phyloP scores from a whole-genome alignment of 1,140 invertebrate species.

The Bicyclus anynana region DNA sequence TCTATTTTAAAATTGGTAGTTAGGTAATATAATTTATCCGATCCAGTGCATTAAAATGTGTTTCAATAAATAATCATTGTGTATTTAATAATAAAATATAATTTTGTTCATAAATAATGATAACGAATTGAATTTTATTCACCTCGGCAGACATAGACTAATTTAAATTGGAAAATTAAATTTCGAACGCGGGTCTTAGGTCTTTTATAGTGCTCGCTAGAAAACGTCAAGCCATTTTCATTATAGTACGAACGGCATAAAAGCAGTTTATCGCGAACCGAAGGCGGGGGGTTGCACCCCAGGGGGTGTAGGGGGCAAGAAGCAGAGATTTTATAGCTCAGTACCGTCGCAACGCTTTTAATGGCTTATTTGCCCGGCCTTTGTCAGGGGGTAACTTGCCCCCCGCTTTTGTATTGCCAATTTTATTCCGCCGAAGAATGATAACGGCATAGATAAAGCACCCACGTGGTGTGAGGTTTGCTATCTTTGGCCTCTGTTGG shows the following conservation, averaged over 20 bases:
- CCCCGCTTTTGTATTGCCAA: slow-evolving; percentile 56
- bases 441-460: slow-evolving; percentile 47
- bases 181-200: slow-evolving; percentile 45
- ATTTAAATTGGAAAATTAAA: slow-evolving; percentile 41
- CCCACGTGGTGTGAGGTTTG: slow-evolving; percentile 8
- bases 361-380: slow-evolving; percentile 72
- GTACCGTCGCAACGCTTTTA: slow-evolving; percentile 67
- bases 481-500: not conserved
- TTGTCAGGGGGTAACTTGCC: slow-evolving; percentile 50
- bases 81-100: not conserved
- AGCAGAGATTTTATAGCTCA: slow-evolving; percentile 72
- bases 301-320: slow-evolving; percentile 46
- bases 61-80: not conserved
- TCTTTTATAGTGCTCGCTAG: slow-evolving; percentile 52
- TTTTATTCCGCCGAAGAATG: slow-evolving; percentile 63
- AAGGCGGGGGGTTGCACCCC: slow-evolving; percentile 27
- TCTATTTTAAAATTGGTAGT: too few relatives aligned
- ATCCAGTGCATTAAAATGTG: too few relatives aligned
- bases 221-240: slow-evolving; percentile 71
- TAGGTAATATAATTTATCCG: too few relatives aligned
- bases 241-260: slow-evolving; percentile 69
- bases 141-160: slow-evolving; percentile 7
- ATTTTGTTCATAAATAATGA: not conserved
- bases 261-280: slow-evolving; percentile 65
- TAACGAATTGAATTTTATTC: too few relatives aligned